Evolutionary conservation across 2,113 vertebrate species (phyloP).

Genomic region (Oncorhynchus clarkii): DNA sequence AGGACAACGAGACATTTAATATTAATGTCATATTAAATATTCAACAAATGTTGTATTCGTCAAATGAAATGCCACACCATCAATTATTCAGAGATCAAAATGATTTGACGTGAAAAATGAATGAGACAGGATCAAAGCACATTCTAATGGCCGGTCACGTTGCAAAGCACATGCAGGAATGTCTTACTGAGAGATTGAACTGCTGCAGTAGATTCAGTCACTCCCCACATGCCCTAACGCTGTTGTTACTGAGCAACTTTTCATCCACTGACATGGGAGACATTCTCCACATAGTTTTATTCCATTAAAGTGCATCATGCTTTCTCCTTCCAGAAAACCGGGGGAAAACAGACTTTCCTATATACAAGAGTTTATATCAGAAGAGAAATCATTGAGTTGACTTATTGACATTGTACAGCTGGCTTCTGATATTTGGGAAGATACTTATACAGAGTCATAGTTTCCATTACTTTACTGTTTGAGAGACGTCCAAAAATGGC

Average conservation of each 20-base stretch:
- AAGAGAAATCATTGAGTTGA: conserved; percentile 16
- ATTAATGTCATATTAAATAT: no score
- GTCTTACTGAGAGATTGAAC: conserved; percentile 3
- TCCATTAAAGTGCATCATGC: background rate
- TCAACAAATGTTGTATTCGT: no score
- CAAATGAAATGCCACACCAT: no score
- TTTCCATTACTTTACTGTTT: no score
- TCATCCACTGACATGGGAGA: background rate
- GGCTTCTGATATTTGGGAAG: conserved; percentile 25
- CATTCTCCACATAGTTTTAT: conserved; percentile 4
- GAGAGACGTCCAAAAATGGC: no score
- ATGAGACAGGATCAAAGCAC: no score
- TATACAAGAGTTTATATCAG: conserved; percentile 15
- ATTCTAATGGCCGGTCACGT: no score
- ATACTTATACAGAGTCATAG: conserved; percentile 3
- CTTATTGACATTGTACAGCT: conserved; percentile 57
- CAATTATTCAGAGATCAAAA: no score
- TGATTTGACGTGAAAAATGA: no score
- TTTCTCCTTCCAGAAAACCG: background rate
- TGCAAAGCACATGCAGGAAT: no score
- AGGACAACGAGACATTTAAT: no score
- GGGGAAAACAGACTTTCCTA: background rate
- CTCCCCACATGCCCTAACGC: background rate
- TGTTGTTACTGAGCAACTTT: background rate
- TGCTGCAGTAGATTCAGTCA: conserved; percentile 21